Evolutionary conservation across 2,797 vertebrate species (phyloP).

Genomic region (Chelmon rostratus): DNA sequence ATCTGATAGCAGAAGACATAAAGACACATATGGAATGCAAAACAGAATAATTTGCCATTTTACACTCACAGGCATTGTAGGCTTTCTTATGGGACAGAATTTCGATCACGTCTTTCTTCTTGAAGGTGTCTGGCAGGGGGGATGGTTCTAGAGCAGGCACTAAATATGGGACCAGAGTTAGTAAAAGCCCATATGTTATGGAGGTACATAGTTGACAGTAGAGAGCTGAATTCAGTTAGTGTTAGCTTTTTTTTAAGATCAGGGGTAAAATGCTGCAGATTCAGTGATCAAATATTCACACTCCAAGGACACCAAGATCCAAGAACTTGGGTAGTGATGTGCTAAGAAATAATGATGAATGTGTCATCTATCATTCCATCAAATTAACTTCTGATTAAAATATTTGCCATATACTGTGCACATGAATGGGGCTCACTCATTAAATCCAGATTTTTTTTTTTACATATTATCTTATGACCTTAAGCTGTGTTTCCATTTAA

Average conservation of each 20-base stretch:
- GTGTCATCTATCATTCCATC: background rate
- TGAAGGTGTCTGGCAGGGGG: conserved; percentile 89
- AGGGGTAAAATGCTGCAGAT: conserved; percentile 3
- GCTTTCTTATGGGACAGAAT: conserved; percentile 99
- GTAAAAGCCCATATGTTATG: background rate
- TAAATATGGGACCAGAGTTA: conserved; percentile 71
- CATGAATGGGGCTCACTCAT: background rate
- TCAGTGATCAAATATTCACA: conserved; percentile 12
- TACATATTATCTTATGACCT: background rate
- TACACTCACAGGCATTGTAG: conserved; percentile 95
- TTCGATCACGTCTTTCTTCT: conserved; percentile 97
- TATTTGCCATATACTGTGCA: background rate
- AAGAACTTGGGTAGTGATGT: conserved; percentile 5
- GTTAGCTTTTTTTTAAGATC: too few relatives aligned
- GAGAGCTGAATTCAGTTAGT: too few relatives aligned
- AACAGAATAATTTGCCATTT: background rate
- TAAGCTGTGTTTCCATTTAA: conserved; percentile 1
- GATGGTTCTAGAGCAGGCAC: conserved; percentile 89
- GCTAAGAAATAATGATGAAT: conserved; percentile 1
- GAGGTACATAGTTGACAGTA: background rate
- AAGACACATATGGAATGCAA: background rate
- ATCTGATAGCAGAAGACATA: background rate
- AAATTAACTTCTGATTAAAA: conserved; percentile 1
- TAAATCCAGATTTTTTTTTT: background rate
- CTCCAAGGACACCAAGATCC: conserved; percentile 4